These are phyloP conservation scores for Phthorimaea operculella DNA, from an alignment of 1,140 invertebrate genomes.

Conservation along the genomic window DNA sequence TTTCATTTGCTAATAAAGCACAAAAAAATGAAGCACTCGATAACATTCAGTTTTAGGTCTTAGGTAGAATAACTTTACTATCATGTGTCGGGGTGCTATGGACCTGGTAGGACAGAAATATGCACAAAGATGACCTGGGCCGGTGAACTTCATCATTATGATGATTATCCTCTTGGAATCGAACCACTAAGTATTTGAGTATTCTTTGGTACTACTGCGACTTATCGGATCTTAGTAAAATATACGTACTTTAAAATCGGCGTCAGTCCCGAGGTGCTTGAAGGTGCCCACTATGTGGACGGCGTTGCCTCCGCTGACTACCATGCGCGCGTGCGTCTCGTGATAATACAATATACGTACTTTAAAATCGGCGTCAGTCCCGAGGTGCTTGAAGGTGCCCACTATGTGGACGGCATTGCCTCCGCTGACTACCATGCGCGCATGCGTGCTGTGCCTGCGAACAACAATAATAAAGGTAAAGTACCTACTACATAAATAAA, in stretches of 20 bases:
- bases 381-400: slow-evolving; percentile 81
- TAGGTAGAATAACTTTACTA: too few species aligned
- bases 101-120: too few species aligned
- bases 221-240: background rate
- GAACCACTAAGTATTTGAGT: too few species aligned
- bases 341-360: slow-evolving; percentile 69
- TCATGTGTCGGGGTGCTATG: too few species aligned
- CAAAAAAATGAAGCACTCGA: too few species aligned
- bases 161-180: too few species aligned
- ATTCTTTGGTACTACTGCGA: too few species aligned
- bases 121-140: too few species aligned
- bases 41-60: too few species aligned
- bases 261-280: slow-evolving; percentile 75
- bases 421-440: slow-evolving; percentile 82
- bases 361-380: slow-evolving; percentile 78
- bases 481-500: background rate
- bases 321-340: slow-evolving; percentile 82
- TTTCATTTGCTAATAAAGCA: too few species aligned
- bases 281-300: slow-evolving; percentile 86
- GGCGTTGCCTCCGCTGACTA: slow-evolving; percentile 75
- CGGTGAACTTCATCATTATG: too few species aligned
- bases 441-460: slow-evolving; percentile 78
- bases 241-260: slow-evolving; percentile 75
- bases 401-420: slow-evolving; percentile 78
- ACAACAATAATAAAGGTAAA: slow-evolving; percentile 14